Conservation (phyloP, 1,140 invertebrate genomes). For the Popillia japonica region DNA sequence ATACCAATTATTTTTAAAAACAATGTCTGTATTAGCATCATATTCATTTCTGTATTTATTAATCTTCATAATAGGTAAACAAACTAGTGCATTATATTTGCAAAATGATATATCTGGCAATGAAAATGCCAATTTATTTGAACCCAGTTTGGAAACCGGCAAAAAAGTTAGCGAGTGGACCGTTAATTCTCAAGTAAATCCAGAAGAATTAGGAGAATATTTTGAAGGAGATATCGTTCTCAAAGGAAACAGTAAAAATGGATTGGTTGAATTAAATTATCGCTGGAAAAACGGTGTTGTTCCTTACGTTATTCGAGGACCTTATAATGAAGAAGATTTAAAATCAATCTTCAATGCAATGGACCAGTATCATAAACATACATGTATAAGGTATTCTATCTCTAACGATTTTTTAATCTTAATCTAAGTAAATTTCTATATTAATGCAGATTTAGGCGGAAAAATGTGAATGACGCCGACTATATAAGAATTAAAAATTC, state of each 20-base stretch:
- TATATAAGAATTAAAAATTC: conserved; percentile 73
- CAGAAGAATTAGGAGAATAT: conserved; percentile 78
- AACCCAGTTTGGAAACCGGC: conserved; percentile 58
- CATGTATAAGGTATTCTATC: conserved; percentile 71
- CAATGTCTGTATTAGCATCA: too few relatives aligned
- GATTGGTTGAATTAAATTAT: conserved; percentile 65
- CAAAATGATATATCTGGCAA: not conserved
- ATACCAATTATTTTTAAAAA: too few relatives aligned
- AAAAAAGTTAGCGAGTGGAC: conserved; percentile 67
- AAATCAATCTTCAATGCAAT: conserved; percentile 64
- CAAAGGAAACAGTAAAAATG: conserved; percentile 67
- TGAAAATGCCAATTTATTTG: not conserved
- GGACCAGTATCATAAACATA: conserved; percentile 70
- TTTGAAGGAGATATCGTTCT: conserved; percentile 79
- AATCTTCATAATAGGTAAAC: too few relatives aligned
- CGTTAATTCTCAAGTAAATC: conserved; percentile 67
- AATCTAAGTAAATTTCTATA: not conserved
- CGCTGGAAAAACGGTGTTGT: conserved; percentile 75
- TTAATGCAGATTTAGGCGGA: conserved; percentile 57
- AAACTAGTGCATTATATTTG: not conserved
- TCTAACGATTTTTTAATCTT: not conserved
- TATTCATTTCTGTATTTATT: too few relatives aligned
- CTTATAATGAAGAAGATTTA: conserved; percentile 63
- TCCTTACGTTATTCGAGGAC: conserved; percentile 73
- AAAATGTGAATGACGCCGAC: conserved; percentile 65